These are phyloP conservation scores for Cyclopterus lumpus DNA, from an alignment of 2,797 vertebrate species.

Conservation along the genomic window DNA sequence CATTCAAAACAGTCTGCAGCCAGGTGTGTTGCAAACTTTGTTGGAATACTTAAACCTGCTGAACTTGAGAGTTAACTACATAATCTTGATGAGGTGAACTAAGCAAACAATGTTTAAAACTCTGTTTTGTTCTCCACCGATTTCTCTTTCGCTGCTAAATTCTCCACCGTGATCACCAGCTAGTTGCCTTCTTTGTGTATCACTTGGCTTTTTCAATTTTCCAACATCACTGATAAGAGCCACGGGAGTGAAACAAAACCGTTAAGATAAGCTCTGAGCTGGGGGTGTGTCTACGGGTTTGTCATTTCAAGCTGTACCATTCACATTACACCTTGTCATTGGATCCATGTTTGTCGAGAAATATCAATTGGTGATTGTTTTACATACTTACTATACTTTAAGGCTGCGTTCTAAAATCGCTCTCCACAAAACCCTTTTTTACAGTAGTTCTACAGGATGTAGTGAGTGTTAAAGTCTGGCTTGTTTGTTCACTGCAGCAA, in stretches of 20 bases:
- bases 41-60: not conserved
- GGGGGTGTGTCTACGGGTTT: not conserved
- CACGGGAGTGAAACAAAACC: not conserved
- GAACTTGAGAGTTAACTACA: not conserved
- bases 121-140: conserved; percentile 2
- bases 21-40: conserved; percentile 8
- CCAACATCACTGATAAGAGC: not conserved
- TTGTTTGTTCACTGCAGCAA: conserved; percentile 48
- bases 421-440: not conserved
- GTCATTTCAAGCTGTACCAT: not conserved
- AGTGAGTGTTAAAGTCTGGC: conserved; percentile 18
- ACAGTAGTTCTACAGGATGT: not conserved
- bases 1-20: conserved; percentile 32
- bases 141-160: not conserved
- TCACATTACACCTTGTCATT: not conserved
- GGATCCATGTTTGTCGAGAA: not conserved
- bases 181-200: not conserved
- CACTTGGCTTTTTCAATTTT: not conserved
- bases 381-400: not conserved
- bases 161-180: not conserved
- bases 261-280: no score
- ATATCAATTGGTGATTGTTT: not conserved
- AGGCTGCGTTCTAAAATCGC: not conserved
- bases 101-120: not conserved
- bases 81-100: not conserved